These are phyloP conservation scores for Gymnodraco acuticeps DNA, from an alignment of 2,797 vertebrate species.

Conservation along the genomic window DNA sequence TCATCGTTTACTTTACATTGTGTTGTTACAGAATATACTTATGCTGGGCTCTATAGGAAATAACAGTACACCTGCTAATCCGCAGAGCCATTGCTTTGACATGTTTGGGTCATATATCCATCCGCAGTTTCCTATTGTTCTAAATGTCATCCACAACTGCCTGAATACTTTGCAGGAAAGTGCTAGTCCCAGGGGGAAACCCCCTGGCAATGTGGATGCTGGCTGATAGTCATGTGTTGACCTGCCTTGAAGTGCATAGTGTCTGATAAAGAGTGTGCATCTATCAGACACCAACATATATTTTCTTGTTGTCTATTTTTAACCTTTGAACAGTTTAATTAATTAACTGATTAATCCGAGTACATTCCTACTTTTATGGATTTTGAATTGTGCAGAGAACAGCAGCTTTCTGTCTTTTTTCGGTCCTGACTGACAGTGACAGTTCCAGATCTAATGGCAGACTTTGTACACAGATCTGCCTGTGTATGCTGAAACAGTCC, in stretches of 20 bases:
- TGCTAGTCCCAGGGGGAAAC: slow-evolving; percentile 11
- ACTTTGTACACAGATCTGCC: neutral
- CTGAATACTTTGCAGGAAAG: slow-evolving; percentile 12
- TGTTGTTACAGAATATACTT: neutral
- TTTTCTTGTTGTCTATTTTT: neutral
- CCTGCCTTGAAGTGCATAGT: neutral
- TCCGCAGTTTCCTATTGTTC: neutral
- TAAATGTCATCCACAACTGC: slow-evolving; percentile 4
- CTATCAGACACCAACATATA: neutral
- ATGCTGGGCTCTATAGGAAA: neutral
- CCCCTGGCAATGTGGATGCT: neutral
- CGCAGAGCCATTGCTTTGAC: slow-evolving; percentile 11
- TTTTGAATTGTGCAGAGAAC: neutral
- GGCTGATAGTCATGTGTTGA: neutral
- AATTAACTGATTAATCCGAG: neutral
- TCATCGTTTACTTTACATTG: neutral
- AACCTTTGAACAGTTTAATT: neutral
- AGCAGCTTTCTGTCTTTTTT: neutral
- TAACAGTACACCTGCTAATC: neutral
- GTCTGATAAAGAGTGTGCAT: neutral
- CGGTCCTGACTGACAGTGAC: slow-evolving; percentile 1
- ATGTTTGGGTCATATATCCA: neutral
- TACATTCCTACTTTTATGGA: slow-evolving; percentile 6
- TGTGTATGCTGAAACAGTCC: neutral
- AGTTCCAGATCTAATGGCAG: slow-evolving; percentile 2